A percentile compares a stretch with the other conserved stretches of the same genome.
These are phyloP conservation scores for Ctenomys sociabilis DNA, from an alignment of 2,113 vertebrate genomes.

Conservation along the genomic window DNA sequence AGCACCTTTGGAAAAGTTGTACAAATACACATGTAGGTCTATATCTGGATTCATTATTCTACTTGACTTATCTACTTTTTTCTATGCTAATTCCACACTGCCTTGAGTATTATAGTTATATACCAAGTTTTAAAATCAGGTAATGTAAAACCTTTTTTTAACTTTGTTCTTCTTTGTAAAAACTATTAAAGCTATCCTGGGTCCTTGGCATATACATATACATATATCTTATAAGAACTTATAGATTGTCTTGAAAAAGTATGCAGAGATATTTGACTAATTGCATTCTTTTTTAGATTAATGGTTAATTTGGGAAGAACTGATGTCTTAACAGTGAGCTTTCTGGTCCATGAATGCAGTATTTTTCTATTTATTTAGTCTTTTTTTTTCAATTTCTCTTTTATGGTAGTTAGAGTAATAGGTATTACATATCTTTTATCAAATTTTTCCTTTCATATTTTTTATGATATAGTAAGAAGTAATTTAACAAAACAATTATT, in stretches of 20 bases:
- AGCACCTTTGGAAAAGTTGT: not conserved
- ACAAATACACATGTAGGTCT: not conserved
- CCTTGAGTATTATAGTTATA: constrained; percentile 13
- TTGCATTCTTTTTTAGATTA: not conserved
- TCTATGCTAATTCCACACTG: not conserved
- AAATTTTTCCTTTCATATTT: constrained; percentile 40
- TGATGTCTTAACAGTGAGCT: not conserved
- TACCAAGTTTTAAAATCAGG: constrained; percentile 10
- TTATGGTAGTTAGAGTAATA: not conserved
- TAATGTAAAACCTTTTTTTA: not conserved
- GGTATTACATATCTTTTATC: not conserved
- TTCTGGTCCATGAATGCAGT: not conserved
- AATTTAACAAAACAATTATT: constrained; percentile 10
- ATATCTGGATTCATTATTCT: not conserved
- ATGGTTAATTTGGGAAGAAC: constrained; percentile 22
- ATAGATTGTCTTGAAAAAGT: not conserved
- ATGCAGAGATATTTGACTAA: not conserved
- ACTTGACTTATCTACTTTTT: constrained; percentile 25
- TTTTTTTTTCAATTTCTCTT: constrained; percentile 26
- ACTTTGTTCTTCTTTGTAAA: not conserved
- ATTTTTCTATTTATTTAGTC: not conserved
- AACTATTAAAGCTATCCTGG: not conserved
- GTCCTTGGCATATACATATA: not conserved
- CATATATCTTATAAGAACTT: not conserved
- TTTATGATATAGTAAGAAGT: not conserved